Evolutionary conservation across 2,797 vertebrate genomes (phyloP), one percentile per base, ranked within the genome.

Genomic region (Dryobates pubescens): DNA sequence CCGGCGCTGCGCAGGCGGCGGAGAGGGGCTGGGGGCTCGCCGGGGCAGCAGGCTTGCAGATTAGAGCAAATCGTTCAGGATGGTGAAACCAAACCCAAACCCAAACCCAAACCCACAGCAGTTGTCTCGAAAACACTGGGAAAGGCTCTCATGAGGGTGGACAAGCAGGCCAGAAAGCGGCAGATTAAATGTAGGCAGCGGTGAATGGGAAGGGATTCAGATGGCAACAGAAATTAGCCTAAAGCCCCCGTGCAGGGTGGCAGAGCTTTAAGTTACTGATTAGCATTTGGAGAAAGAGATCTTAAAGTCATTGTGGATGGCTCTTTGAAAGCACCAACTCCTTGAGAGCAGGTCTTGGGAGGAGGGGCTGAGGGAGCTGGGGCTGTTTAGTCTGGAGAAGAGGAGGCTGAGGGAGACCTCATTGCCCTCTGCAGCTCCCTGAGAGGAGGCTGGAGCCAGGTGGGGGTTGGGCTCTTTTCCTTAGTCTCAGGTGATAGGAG

Each of bases 241-340:
- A 95, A 96, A 94, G 87, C 94, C 95, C 59, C 92, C 87, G 74
- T 92, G 80, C 92, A 90, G 84, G 87, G 93, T 87, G 91, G 93
- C 92, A 15, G 94, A 51, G 72, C 94, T 95, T 95, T 95, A 95
- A 92, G 95, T 95, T 95, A 92, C 94, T 95, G 90, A 96, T 96
- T 96, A 96, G 95, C 95, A 96, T 96, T 95, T 95, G 95, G 71
- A 94, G 94, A 95, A 95, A 96, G 94, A 95, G 95, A 95, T 93
- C 93, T 92, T 95, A 94, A 96, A 95, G 94, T 96, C 95, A 88
- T 96, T 95, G 95, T 96, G 87, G 93, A 93, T 92, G 91, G 87
- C 76, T 77, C 89, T 95, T 95, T 95, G 94, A 95, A 95, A 94
- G 92, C 90, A 47, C 56, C 89, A 32, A 23, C 94, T 88, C 81